Percentiles rank a stretch among this genome's conserved stretches.
phyloP scores from a whole-genome alignment of 2,113 vertebrate species.

The Syrrhaptes paradoxus region DNA sequence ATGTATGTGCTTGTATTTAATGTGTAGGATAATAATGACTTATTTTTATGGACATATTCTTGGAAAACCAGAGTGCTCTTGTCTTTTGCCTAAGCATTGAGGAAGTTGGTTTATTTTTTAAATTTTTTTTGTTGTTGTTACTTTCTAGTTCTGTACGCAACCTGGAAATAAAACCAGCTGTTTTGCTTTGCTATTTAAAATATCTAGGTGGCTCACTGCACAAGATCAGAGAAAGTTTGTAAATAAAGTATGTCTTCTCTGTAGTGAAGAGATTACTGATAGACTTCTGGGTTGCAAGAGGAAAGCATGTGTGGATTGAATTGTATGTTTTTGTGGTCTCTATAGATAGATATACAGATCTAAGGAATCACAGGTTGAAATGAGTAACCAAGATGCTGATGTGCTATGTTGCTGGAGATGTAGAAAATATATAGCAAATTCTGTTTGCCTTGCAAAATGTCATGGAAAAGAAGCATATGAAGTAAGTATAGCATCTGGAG shows the following conservation, averaged over 20 bases:
- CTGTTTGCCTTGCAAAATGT: slow-evolving; percentile 61
- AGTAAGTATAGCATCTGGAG: slow-evolving; percentile 42
- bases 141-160: neutral
- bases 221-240: neutral
- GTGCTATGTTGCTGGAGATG: slow-evolving; percentile 74
- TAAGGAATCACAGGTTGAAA: slow-evolving; percentile 13
- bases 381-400: slow-evolving; percentile 25
- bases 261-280: neutral
- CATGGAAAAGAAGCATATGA: neutral
- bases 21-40: neutral
- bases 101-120: neutral
- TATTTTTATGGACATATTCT: neutral
- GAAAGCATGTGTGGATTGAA: neutral
- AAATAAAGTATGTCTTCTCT: neutral
- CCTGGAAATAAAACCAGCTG: neutral
- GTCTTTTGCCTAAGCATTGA: neutral
- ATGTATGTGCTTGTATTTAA: neutral
- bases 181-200: neutral
- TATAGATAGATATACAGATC: slow-evolving; percentile 42
- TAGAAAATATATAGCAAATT: slow-evolving; percentile 69
- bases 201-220: neutral
- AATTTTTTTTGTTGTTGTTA: neutral
- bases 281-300: neutral
- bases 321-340: neutral
- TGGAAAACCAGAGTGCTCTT: neutral